Conservation (phyloP, 2,888 invertebrate genomes). For the Temnothorax rugatulus region DNA sequence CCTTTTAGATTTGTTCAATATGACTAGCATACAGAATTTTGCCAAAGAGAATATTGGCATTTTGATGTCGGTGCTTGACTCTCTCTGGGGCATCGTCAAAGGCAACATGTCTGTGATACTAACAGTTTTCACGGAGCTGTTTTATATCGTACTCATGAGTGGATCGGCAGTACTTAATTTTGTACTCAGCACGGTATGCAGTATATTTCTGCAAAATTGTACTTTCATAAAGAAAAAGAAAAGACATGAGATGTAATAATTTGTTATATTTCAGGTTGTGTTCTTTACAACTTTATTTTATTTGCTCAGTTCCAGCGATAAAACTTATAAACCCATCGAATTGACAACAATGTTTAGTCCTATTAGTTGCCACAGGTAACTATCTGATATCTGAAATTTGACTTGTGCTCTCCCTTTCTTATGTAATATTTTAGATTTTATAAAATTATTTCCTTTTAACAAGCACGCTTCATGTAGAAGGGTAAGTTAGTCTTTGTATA, state of each 20-base stretch:
- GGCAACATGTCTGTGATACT: conserved; percentile 96
- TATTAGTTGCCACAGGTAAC: conserved; percentile 89
- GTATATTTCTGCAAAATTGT: conserved; percentile 71
- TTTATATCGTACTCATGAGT: conserved; percentile 95
- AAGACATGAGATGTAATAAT: conserved; percentile 14
- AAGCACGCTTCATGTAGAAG: conserved; percentile 77
- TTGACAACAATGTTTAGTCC: conserved; percentile 94
- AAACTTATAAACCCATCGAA: conserved; percentile 97
- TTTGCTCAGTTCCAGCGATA: conserved; percentile 94
- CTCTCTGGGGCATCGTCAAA: conserved; percentile 95
- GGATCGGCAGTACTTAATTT: conserved; percentile 96
- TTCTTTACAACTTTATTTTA: conserved; percentile 99
- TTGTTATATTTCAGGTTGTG: conserved; percentile 92
- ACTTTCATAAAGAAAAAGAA: conserved; percentile 1
- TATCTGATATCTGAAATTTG: conserved; percentile 47
- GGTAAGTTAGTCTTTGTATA: conserved; percentile 72
- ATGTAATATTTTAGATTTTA: conserved; percentile 24
- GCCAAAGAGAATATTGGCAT: conserved; percentile 96
- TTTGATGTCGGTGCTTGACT: conserved; percentile 94
- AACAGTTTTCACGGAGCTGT: conserved; percentile 94
- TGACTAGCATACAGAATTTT: conserved; percentile 92
- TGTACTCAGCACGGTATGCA: conserved; percentile 92
- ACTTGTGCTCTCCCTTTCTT: neutral
- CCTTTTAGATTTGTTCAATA: conserved; percentile 90
- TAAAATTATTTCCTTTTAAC: conserved; percentile 60